Evolutionary conservation across 2,113 vertebrate species (phyloP).

Genomic region (Dipodomys ordii): DNA sequence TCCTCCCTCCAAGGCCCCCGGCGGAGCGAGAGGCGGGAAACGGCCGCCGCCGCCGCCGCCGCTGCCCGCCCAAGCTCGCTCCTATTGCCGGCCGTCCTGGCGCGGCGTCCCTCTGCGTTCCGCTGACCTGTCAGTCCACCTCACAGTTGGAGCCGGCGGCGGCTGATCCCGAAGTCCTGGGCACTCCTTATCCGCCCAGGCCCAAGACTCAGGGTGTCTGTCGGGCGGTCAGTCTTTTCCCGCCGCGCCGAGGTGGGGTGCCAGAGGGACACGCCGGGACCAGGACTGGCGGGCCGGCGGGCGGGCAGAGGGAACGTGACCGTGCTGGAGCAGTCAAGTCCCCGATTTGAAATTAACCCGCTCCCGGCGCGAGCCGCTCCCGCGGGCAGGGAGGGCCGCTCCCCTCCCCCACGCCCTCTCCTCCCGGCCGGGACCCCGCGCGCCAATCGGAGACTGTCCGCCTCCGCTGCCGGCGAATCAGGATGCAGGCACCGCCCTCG

Average conservation of each 20-base stretch:
- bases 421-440: constrained; percentile 56
- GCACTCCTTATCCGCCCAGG: constrained; percentile 38
- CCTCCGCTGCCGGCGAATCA: constrained; percentile 62
- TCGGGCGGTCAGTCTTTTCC: constrained; percentile 54
- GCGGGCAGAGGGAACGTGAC: constrained; percentile 66
- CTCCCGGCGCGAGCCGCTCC: constrained; percentile 79
- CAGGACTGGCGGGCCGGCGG: constrained; percentile 57
- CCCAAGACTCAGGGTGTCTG: constrained; percentile 39
- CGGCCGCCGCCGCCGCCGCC: constrained; percentile 58
- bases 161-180: constrained; percentile 9
- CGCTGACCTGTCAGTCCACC: constrained; percentile 76
- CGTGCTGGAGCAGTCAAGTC: constrained; percentile 74
- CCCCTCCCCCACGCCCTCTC: constrained; percentile 75
- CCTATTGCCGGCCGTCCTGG: background rate
- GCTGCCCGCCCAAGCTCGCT: background rate
- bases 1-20: constrained; percentile 77
- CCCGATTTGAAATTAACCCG: constrained; percentile 84
- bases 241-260: constrained; percentile 76
- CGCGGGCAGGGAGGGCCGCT: constrained; percentile 73
- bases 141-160: constrained; percentile 13
- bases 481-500: constrained; percentile 65
- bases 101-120: constrained; percentile 42
- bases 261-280: constrained; percentile 49
- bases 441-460: constrained; percentile 69
- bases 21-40: constrained; percentile 81